Percentiles rank a stretch among this genome's conserved stretches.
These are phyloP conservation scores for Mayetiola destructor DNA, from an alignment of 2,888 invertebrate genomes.

Conservation along the genomic window DNA sequence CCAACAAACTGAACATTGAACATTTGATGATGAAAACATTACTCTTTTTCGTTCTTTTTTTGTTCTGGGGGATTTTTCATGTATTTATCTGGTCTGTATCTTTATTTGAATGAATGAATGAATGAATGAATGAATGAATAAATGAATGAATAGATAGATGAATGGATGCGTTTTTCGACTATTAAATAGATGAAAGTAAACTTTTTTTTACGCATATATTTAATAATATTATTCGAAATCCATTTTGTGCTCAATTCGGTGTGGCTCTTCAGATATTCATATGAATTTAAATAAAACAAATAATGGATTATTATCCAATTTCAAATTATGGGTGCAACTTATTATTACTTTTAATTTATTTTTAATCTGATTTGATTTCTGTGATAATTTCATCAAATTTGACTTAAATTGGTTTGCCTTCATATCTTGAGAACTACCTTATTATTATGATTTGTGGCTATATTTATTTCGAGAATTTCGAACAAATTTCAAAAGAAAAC, in stretches of 20 bases:
- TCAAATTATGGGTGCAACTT: background rate
- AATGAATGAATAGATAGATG: too few species aligned
- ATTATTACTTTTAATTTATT: background rate
- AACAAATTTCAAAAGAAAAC: too few species aligned
- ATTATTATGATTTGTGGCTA: too few species aligned
- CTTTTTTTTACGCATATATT: conserved; percentile 6
- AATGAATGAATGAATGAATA: too few species aligned
- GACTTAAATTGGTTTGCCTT: too few species aligned
- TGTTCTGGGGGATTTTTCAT: background rate
- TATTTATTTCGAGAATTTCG: too few species aligned
- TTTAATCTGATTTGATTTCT: background rate
- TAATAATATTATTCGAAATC: background rate
- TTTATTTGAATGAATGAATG: too few species aligned
- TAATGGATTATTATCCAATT: background rate
- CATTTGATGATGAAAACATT: conserved; percentile 10
- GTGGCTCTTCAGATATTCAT: background rate
- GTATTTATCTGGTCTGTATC: too few species aligned
- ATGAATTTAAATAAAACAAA: too few species aligned
- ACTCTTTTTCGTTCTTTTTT: conserved; percentile 6
- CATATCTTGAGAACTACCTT: too few species aligned
- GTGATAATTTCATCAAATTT: too few species aligned
- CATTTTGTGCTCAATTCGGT: background rate
- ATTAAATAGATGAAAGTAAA: conserved; percentile 11
- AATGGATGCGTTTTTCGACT: conserved; percentile 1
- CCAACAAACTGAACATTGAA: background rate